These are phyloP conservation scores for Carassius carassius DNA, from an alignment of 2,113 vertebrate genomes.

Conservation along the genomic window DNA sequence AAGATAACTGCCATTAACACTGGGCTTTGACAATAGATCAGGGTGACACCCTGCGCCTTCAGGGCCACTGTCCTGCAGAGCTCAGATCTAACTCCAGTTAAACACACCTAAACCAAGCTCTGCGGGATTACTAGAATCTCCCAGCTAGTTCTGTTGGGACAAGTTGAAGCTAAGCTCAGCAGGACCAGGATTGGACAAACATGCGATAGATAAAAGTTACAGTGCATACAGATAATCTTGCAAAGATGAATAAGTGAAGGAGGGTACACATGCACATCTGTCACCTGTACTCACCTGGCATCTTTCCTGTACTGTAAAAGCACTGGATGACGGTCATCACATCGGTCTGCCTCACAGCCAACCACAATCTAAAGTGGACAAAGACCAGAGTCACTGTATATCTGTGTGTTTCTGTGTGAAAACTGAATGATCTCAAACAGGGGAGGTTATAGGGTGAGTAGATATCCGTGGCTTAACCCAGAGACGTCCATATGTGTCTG, in stretches of 20 bases:
- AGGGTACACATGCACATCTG: neutral
- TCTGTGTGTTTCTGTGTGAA: neutral
- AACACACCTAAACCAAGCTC: neutral
- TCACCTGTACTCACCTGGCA: conserved; percentile 80
- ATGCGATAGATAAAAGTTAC: neutral
- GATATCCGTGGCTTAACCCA: no score
- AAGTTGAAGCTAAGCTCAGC: neutral
- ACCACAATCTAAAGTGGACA: conserved; percentile 87
- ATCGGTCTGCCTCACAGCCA: conserved; percentile 92
- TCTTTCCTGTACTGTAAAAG: conserved; percentile 96
- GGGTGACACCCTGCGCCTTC: neutral
- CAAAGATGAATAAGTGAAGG: neutral
- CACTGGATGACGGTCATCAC: conserved; percentile 94
- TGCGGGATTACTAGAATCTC: no score
- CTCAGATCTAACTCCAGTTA: neutral
- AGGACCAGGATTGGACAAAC: neutral
- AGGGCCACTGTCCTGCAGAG: neutral
- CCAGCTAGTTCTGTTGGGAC: no score
- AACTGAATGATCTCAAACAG: neutral
- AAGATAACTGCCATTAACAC: neutral
- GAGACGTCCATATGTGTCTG: no score
- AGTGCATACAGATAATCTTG: neutral
- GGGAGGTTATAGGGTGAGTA: no score
- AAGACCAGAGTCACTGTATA: conserved; percentile 11
- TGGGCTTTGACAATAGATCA: neutral